A percentile compares a stretch with the other conserved stretches of the same genome.
phyloP scores from a whole-genome alignment of 2,113 vertebrate genomes.

The Litocranius walleri region DNA sequence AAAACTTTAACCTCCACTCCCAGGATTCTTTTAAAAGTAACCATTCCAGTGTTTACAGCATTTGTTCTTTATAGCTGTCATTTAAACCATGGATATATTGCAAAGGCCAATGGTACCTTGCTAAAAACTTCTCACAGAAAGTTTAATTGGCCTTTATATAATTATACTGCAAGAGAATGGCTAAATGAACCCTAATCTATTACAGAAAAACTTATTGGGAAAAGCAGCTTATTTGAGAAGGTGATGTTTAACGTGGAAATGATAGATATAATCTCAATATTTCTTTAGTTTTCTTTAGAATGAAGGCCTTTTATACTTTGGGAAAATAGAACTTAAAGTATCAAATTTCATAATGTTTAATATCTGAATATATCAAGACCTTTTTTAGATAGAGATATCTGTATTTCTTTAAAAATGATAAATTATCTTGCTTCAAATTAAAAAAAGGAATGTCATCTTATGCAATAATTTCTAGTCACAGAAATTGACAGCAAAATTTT shows the following conservation, averaged over 20 bases:
- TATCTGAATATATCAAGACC: not conserved
- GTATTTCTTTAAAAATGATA: not conserved
- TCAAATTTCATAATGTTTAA: not conserved
- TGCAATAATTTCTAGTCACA: not conserved
- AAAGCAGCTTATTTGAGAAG: not conserved
- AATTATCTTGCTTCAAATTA: not conserved
- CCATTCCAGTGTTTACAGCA: not conserved
- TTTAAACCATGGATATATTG: not conserved
- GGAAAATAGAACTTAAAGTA: not conserved
- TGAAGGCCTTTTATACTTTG: not conserved
- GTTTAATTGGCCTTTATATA: not conserved
- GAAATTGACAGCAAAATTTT: not conserved
- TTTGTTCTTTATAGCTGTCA: not conserved
- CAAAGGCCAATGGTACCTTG: not conserved
- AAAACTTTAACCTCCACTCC: not conserved
- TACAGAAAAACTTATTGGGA: not conserved
- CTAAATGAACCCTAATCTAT: not conserved
- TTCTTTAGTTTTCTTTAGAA: slow-evolving; percentile 10
- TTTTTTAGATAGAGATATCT: not conserved
- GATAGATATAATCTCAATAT: not conserved
- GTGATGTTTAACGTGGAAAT: not conserved
- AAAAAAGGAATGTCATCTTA: not conserved
- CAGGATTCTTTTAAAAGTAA: not conserved
- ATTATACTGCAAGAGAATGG: not conserved
- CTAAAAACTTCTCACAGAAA: not conserved